phyloP scores from a whole-genome alignment of 2,888 invertebrate species.

The Hydraecia micacea region DNA sequence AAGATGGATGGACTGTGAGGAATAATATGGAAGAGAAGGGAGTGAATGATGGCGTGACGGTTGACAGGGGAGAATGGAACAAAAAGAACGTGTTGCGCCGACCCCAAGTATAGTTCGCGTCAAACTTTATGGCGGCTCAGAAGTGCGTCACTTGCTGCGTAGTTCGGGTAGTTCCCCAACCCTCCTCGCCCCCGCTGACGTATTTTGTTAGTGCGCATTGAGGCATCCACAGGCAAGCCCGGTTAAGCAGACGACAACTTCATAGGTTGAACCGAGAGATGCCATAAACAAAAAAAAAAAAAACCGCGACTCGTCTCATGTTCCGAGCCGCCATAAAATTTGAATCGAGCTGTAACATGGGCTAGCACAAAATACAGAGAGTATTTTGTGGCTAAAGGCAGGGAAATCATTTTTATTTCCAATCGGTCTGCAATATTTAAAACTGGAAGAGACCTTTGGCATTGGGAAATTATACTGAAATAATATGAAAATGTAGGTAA shows the following conservation, averaged over 20 bases:
- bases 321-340: too few species aligned
- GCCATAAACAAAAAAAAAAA: too few species aligned
- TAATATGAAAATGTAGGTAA: background rate
- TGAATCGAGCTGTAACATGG: background rate
- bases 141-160: too few species aligned
- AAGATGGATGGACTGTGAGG: background rate
- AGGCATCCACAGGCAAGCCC: too few species aligned
- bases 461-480: background rate
- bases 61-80: background rate
- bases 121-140: too few species aligned
- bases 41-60: background rate
- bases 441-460: background rate
- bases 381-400: background rate
- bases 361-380: too few species aligned
- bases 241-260: too few species aligned
- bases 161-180: too few species aligned
- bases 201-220: too few species aligned
- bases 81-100: background rate
- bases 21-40: background rate
- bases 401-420: background rate
- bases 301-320: too few species aligned
- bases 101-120: background rate
- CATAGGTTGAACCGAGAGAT: too few species aligned
- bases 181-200: too few species aligned
- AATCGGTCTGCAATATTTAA: background rate